Conservation (phyloP, 2,888 invertebrate species). For the Orthonychiurus folsomi region DNA sequence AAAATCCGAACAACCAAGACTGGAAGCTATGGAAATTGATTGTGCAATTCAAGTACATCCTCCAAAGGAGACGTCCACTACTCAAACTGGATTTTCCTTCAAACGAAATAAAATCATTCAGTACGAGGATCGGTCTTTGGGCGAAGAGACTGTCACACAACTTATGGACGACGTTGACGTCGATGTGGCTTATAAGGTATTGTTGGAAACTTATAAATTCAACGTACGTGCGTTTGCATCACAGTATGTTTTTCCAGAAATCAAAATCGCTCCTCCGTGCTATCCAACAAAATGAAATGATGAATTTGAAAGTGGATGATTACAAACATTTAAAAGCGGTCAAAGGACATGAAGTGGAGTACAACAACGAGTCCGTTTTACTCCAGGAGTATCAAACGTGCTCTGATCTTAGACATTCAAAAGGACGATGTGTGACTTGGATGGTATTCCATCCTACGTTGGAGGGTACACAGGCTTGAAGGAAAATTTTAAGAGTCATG, state of each 20-base stretch:
- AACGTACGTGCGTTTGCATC: background rate
- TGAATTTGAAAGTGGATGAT: constrained; percentile 33
- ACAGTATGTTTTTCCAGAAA: constrained; percentile 6
- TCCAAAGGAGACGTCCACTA: constrained; percentile 21
- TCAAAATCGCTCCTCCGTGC: constrained; percentile 23
- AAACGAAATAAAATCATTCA: constrained; percentile 39
- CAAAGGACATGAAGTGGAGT: constrained; percentile 36
- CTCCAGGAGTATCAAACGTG: constrained; percentile 37
- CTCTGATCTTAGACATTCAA: constrained; percentile 32
- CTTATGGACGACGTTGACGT: constrained; percentile 14
- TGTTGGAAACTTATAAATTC: background rate
- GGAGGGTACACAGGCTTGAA: constrained; percentile 24
- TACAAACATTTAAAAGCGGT: constrained; percentile 33
- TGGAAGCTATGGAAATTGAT: constrained; percentile 29
- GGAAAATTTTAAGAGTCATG: background rate
- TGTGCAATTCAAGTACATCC: constrained; percentile 31
- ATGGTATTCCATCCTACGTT: constrained; percentile 37
- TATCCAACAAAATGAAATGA: constrained; percentile 37
- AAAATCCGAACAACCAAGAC: constrained; percentile 19
- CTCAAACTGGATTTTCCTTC: constrained; percentile 38
- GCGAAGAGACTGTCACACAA: constrained; percentile 22
- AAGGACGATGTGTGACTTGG: constrained; percentile 29
- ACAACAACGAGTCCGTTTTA: constrained; percentile 32
- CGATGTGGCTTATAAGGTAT: background rate
- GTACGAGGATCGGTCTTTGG: constrained; percentile 27